A percentile compares a stretch with the other conserved stretches of the same genome.
Evolutionary conservation across 2,797 vertebrate genomes (phyloP).

Genomic region (Melanotaenia nigrans): DNA sequence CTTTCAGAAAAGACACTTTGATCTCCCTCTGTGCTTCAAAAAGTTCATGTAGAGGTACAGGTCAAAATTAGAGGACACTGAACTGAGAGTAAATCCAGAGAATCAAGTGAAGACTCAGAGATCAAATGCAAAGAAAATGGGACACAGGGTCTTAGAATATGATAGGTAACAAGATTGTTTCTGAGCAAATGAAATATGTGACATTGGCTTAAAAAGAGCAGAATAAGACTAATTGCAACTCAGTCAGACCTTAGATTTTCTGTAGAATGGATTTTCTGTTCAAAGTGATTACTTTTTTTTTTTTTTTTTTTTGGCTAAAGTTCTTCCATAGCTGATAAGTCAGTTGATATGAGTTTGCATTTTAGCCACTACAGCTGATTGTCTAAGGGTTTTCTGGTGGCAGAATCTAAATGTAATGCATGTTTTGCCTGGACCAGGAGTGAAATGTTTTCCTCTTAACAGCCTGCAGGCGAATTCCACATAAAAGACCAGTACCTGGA

Average conservation of each 20-base stretch:
- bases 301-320: not conserved
- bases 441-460: conserved; percentile 4
- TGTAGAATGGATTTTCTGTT: conserved; percentile 7
- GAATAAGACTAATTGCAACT: not conserved
- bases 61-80: conserved; percentile 13
- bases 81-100: conserved; percentile 13
- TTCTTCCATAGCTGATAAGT: conserved; percentile 11
- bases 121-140: conserved; percentile 7
- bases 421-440: conserved; percentile 2
- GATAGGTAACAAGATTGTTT: conserved; percentile 11
- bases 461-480: not conserved
- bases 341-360: conserved; percentile 2
- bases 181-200: conserved; percentile 9
- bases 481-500: conserved; percentile 7
- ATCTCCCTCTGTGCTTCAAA: conserved; percentile 17
- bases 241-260: not conserved
- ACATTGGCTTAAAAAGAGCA: conserved; percentile 15
- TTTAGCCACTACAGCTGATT: not conserved
- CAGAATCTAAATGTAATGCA: not conserved
- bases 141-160: not conserved
- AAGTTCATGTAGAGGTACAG: conserved; percentile 18
- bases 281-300: conserved; percentile 21
- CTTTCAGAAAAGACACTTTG: conserved; percentile 16
- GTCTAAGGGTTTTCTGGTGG: conserved; percentile 2
- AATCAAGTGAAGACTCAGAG: conserved; percentile 13